phyloP scores from a whole-genome alignment of 2,888 invertebrate genomes.

The Drosophila ezoana region DNA sequence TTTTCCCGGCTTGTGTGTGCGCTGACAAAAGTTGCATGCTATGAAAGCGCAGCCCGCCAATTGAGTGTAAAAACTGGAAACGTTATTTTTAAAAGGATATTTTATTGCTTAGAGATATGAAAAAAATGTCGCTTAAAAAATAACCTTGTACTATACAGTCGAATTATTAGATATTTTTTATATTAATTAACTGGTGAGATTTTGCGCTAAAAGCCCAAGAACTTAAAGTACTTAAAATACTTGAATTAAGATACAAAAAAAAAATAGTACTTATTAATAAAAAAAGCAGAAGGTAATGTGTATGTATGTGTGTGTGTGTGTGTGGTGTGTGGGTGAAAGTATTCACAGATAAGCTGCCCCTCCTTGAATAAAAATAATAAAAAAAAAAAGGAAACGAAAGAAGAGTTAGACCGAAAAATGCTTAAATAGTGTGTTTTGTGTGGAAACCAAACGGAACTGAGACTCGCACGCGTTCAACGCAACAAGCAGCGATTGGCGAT shows the following conservation, averaged over 20 bases:
- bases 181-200: conserved; percentile 66
- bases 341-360: conserved; percentile 75
- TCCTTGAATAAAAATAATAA: conserved; percentile 22
- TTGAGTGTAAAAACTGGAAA: background rate
- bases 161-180: conserved; percentile 22
- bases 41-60: background rate
- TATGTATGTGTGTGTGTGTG: conserved; percentile 13
- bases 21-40: background rate
- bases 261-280: conserved; percentile 17
- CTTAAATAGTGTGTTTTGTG: conserved; percentile 4
- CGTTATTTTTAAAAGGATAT: conserved; percentile 4
- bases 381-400: background rate
- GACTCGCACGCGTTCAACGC: conserved; percentile 79
- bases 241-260: conserved; percentile 10
- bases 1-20: background rate
- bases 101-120: conserved; percentile 42
- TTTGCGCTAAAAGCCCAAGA: conserved; percentile 49
- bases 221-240: conserved; percentile 58
- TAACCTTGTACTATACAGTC: conserved; percentile 31
- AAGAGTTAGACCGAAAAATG: background rate
- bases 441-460: conserved; percentile 32
- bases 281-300: background rate
- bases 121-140: conserved; percentile 45
- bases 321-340: too few relatives aligned
- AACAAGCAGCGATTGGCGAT: conserved; percentile 52